Evolutionary conservation across 2,888 invertebrate species (phyloP), one percentile per base, ranked within the genome.

Genomic region (Norana najaformis): DNA sequence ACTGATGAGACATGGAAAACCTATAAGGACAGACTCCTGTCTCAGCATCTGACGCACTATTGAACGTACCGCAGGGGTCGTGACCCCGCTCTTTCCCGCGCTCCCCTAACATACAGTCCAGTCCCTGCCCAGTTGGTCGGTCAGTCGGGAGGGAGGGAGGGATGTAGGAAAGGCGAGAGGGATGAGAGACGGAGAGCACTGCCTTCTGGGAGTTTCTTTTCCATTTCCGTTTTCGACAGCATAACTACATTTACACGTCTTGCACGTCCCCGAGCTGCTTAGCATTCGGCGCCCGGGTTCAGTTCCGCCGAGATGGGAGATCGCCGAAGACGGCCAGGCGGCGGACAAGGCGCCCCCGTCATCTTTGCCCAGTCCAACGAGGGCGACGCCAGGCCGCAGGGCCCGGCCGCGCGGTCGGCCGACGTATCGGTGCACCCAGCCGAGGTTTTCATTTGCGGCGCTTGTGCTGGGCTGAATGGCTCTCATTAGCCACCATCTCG

Each of bases 181-280:
- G 69, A n/a, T 8, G 30, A n/a, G 16, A 69, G 69, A 8, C 30
- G 69, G 69, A 69, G n/a, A 69, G 69, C 69, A 53, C 23, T 23
- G 69, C 69, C 69, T 69, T 69, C 69, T 69, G 69, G 69, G 69
- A 69, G 30, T 69, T 69, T 69, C 69, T 69, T n/a, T 69, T 69
- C 69, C 69, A 69, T 69, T 85, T 85, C 85, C 85, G 37, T 85
- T 85, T 85, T 85, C 85, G 85, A 85, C 85, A 37, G 36, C 85
- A 18, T 85, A 85, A 85, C 85, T 37, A 37, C 85, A 85, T 85
- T 85, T 85, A 35, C 36, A 36, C 85, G 85, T 37, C 85, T 35
- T 85, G 85, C 85, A 85, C 85, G 85, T 85, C 85, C 85, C 85
- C 85, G 85, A 85, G 85, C 85, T 85, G 37, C 36, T 85, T 37